Percentiles rank a stretch among this genome's conserved stretches.
These are phyloP conservation scores for Troides helena DNA, from an alignment of 2,888 invertebrate genomes.

Conservation along the genomic window DNA sequence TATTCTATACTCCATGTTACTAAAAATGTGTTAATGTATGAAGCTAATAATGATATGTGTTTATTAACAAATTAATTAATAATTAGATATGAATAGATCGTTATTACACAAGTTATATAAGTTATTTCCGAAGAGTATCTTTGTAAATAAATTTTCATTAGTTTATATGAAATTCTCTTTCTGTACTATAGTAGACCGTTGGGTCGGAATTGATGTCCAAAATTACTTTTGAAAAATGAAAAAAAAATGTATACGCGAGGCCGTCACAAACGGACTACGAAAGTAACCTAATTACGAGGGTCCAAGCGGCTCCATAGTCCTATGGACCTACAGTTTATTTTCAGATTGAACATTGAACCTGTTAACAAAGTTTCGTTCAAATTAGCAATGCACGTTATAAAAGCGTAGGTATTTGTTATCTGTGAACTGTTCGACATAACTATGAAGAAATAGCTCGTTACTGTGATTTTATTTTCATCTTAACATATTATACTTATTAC, in stretches of 20 bases:
- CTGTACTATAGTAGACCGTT: slow-evolving; percentile 7
- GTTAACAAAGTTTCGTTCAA: slow-evolving; percentile 22
- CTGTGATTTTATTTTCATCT: no score
- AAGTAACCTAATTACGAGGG: slow-evolving; percentile 28
- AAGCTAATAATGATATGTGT: no score
- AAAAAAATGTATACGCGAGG: slow-evolving; percentile 10
- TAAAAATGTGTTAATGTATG: no score
- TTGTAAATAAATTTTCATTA: no score
- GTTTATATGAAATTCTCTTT: slow-evolving; percentile 9
- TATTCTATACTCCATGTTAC: no score
- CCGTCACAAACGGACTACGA: slow-evolving; percentile 21
- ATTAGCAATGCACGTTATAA: slow-evolving; percentile 36
- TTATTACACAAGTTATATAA: not conserved
- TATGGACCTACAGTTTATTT: slow-evolving; percentile 13
- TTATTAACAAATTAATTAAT: no score
- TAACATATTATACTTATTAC: no score
- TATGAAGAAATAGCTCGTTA: slow-evolving; percentile 53
- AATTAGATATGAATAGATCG: not conserved
- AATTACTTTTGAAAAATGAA: slow-evolving; percentile 15
- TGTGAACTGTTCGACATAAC: slow-evolving; percentile 41
- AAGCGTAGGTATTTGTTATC: slow-evolving; percentile 45
- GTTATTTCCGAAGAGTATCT: no score
- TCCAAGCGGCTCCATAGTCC: slow-evolving; percentile 7
- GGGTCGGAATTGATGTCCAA: slow-evolving; percentile 17
- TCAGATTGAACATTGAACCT: slow-evolving; percentile 6